These are phyloP conservation scores for Xyliphius kryptos DNA, from an alignment of 2,113 vertebrate species.

Conservation along the genomic window DNA sequence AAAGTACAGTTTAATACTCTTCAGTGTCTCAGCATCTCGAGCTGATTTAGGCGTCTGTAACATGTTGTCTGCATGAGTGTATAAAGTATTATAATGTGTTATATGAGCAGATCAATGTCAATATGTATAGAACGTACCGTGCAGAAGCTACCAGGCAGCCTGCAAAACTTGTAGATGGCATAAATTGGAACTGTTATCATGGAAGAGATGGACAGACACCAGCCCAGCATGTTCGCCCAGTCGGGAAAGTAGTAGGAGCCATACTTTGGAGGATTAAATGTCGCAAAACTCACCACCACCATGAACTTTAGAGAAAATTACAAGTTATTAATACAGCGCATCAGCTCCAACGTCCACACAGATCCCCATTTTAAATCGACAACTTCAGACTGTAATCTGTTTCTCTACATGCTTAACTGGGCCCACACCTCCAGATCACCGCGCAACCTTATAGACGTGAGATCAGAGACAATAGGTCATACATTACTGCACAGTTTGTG, in stretches of 20 bases:
- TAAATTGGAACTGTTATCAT: constrained; percentile 84
- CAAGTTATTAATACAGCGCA: neutral
- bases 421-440: too few species aligned
- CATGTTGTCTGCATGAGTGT: too few species aligned
- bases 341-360: too few species aligned
- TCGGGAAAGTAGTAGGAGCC: constrained; percentile 73
- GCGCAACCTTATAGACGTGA: too few species aligned
- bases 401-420: too few species aligned
- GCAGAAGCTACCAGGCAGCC: constrained; percentile 72
- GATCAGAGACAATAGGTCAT: too few species aligned
- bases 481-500: too few species aligned
- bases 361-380: too few species aligned
- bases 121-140: constrained; percentile 60
- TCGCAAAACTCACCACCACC: constrained; percentile 80
- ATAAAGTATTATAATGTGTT: neutral
- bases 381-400: too few species aligned
- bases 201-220: constrained; percentile 80
- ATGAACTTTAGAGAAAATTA: constrained; percentile 64
- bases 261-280: constrained; percentile 75
- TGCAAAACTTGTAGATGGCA: constrained; percentile 80
- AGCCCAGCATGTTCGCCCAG: constrained; percentile 81
- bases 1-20: too few species aligned
- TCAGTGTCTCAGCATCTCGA: too few species aligned
- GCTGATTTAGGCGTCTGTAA: too few species aligned
- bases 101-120: neutral